phyloP scores from a whole-genome alignment of 2,113 vertebrate genomes.

The Butorides virescens region DNA sequence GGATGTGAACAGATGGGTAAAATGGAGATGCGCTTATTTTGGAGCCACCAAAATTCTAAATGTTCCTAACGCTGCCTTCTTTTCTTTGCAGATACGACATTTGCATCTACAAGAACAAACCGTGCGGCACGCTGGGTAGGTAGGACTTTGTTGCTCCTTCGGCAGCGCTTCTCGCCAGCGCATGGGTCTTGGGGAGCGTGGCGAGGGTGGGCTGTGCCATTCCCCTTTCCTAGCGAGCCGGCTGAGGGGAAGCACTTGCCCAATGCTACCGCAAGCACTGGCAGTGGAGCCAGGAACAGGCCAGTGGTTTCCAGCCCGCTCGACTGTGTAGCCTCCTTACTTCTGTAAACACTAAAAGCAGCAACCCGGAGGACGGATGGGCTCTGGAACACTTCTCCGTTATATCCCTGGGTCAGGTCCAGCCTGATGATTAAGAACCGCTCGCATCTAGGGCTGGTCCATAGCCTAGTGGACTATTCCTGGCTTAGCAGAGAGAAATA shows the following conservation, averaged over 20 bases:
- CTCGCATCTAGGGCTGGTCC: background rate
- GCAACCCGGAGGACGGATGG: background rate
- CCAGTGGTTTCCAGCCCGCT: background rate
- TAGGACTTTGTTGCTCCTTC: background rate
- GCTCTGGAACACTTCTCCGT: background rate
- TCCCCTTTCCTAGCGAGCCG: background rate
- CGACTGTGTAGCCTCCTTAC: background rate
- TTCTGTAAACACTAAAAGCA: background rate
- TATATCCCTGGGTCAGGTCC: conserved; percentile 5
- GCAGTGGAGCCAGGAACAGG: background rate
- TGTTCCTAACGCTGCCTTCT: background rate
- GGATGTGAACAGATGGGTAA: accelerated
- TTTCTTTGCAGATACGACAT: conserved; percentile 89
- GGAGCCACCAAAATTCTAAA: accelerated
- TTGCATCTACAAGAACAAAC: conserved; percentile 99
- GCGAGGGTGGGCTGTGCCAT: background rate
- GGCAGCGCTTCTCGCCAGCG: background rate
- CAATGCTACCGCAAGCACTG: accelerated
- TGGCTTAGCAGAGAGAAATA: background rate
- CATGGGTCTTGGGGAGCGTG: accelerated
- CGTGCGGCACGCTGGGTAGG: conserved; percentile 94
- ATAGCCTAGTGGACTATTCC: background rate
- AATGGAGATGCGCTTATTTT: background rate
- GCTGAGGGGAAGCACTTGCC: background rate
- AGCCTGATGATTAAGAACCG: background rate